phyloP scores from a whole-genome alignment of 1,140 invertebrate genomes.

The Ooceraea biroi region DNA sequence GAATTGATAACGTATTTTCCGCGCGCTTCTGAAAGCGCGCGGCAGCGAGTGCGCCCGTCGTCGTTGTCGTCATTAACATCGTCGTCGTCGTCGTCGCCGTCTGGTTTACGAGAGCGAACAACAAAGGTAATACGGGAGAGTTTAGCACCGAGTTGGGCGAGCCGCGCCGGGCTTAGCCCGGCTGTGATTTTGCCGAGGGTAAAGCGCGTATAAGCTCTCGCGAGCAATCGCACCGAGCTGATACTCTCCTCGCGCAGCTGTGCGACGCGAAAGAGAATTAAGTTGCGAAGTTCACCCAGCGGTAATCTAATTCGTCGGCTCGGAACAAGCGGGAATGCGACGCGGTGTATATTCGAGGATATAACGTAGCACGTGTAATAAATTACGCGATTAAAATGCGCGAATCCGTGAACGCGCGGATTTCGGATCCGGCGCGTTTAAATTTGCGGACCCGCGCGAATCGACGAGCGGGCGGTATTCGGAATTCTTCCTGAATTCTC shows the following conservation, averaged over 20 bases:
- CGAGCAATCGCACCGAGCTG: slow-evolving; percentile 54
- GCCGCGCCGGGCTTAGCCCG: slow-evolving; percentile 17
- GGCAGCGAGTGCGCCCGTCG: not conserved
- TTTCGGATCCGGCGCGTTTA: not conserved
- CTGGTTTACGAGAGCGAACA: slow-evolving; percentile 42
- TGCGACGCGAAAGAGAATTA: slow-evolving; percentile 57
- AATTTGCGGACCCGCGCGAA: not conserved
- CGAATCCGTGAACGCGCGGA: slow-evolving; percentile 7
- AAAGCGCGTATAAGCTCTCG: slow-evolving; percentile 43
- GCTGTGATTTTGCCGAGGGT: slow-evolving; percentile 51
- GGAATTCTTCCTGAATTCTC: not conserved
- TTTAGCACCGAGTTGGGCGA: slow-evolving; percentile 54
- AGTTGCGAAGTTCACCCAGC: slow-evolving; percentile 56
- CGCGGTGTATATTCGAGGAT: slow-evolving; percentile 27
- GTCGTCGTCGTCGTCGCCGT: too few species aligned
- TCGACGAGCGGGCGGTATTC: not conserved
- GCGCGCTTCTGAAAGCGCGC: slow-evolving; percentile 11
- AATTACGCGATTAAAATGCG: slow-evolving; percentile 41
- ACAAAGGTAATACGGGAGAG: slow-evolving; percentile 46
- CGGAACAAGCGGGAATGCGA: slow-evolving; percentile 46
- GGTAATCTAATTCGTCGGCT: slow-evolving; percentile 57
- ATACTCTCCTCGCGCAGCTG: slow-evolving; percentile 47
- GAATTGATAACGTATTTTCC: slow-evolving; percentile 62
- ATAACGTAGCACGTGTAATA: slow-evolving; percentile 42
- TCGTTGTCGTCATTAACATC: too few species aligned